Base-by-base conservation (phyloP, 2,113 vertebrate genomes). In the Myanophis thanlyinensis region DNA sequence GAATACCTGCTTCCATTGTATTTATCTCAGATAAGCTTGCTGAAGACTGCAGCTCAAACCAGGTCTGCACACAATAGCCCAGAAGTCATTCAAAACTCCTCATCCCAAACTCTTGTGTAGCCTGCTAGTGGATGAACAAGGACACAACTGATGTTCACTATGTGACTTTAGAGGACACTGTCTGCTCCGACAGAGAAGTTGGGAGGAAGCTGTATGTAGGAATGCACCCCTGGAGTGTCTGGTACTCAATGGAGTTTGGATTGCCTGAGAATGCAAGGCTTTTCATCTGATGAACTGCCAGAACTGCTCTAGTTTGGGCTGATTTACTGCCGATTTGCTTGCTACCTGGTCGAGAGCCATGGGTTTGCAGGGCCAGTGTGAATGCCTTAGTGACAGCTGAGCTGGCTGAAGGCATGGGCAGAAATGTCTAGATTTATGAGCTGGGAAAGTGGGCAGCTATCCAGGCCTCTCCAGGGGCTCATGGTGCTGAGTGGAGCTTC, bases 351-450 rank as follows among this genome's bases (percentile, higher is more conserved):
- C 52, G 30, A 25, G 40, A 85, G 87, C 92, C 67, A 40, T 85
- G 86, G 67, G 51, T 46, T 23, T 49, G 51, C 49, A 44, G 67
- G 40, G 87, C 92, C 88, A n/a, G 87, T 22, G 18, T 46, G 47
- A 54, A 84, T 84, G 92, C 92, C 73, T 89, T 49, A 8, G 67
- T 56, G 87, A 85, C 92, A 85, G 91, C 51, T 35, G 18, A 48
- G 46, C 52, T 89, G 88, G 87, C 87, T 54, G 92, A 18, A 46
- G 54, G 27, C 11, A 27, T 27, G 91, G 92, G 88, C 51, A 85
- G 91, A 62, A 92, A 92, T 73, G 91, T 88, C 59, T 46, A 27
- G 59, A 92, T 92, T 92, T 73, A 92, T 46, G 91, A 92, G 56
- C 91, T 92, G 91, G 48, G 59, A 92, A 92, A 22, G 7, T 23